phyloP scores from a whole-genome alignment of 2,888 invertebrate species.

The Melinopterus prodromus region DNA sequence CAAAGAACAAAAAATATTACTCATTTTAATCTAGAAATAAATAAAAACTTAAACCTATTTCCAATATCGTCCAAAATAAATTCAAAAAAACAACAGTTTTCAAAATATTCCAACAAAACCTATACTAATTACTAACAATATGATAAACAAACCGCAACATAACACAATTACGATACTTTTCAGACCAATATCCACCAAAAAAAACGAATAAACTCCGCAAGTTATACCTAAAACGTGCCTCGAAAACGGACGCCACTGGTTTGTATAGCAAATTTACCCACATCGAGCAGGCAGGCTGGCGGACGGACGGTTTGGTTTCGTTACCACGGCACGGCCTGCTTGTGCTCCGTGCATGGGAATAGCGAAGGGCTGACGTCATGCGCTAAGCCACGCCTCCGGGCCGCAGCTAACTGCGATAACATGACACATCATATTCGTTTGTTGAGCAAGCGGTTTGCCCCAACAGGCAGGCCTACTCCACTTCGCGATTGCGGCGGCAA shows the following conservation, averaged over 20 bases:
- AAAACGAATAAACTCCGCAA: background rate
- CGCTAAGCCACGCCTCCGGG: conserved; percentile 42
- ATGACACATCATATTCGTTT: conserved; percentile 45
- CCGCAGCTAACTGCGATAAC: conserved; percentile 44
- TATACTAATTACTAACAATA: background rate
- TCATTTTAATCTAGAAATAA: too few relatives aligned
- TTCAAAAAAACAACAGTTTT: background rate
- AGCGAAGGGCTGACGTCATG: conserved; percentile 45
- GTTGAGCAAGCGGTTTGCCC: conserved; percentile 34
- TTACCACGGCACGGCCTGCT: background rate
- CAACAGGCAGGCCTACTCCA: background rate
- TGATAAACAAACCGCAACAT: background rate
- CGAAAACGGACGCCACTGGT: background rate
- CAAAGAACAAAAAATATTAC: too few relatives aligned
- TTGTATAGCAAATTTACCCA: conserved; percentile 40
- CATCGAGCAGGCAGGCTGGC: conserved; percentile 29
- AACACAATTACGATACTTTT: background rate
- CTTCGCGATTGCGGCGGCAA: background rate
- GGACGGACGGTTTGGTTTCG: background rate
- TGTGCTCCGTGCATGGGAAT: conserved; percentile 30
- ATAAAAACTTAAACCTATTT: background rate
- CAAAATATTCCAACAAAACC: background rate
- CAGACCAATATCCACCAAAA: background rate
- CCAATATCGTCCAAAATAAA: background rate
- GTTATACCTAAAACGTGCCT: background rate